phyloP scores from a whole-genome alignment of 2,113 vertebrate species.

The Henicopernis longicauda region DNA sequence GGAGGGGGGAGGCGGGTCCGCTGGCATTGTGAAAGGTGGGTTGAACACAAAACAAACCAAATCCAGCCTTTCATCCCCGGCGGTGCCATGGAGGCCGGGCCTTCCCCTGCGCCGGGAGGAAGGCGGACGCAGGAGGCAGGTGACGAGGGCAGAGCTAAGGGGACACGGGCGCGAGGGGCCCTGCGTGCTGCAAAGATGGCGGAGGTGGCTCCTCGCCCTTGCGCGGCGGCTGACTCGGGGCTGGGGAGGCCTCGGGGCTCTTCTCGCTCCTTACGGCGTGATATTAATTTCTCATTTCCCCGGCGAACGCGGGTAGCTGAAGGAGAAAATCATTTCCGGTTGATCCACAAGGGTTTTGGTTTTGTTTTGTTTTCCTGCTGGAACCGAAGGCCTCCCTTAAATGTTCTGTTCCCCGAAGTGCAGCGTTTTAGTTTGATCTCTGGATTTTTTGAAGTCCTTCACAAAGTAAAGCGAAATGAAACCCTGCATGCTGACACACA shows the following conservation, averaged over 20 bases:
- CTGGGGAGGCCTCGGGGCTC: not conserved
- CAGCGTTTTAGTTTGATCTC: not conserved
- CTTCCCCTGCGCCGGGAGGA: not conserved
- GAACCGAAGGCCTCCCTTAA: not conserved
- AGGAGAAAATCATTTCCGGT: not conserved
- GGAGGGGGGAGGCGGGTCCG: not conserved
- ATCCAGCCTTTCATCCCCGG: not conserved
- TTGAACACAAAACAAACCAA: not conserved
- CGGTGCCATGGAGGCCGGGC: not conserved
- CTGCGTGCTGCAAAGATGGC: accelerated
- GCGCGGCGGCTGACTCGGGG: accelerated
- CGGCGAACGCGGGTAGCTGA: not conserved
- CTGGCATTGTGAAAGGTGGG: not conserved
- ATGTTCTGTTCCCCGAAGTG: not conserved
- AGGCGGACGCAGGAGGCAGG: accelerated
- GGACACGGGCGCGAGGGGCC: accelerated
- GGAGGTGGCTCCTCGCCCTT: not conserved
- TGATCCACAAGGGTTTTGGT: not conserved
- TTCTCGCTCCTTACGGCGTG: not conserved
- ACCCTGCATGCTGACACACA: accelerated
- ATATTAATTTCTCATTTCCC: not conserved
- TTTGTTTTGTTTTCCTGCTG: not conserved
- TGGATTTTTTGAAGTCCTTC: not conserved
- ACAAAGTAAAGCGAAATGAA: not conserved
- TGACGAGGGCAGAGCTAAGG: not conserved